phyloP scores from a whole-genome alignment of 1,140 invertebrate genomes.

The Delia radicum region DNA sequence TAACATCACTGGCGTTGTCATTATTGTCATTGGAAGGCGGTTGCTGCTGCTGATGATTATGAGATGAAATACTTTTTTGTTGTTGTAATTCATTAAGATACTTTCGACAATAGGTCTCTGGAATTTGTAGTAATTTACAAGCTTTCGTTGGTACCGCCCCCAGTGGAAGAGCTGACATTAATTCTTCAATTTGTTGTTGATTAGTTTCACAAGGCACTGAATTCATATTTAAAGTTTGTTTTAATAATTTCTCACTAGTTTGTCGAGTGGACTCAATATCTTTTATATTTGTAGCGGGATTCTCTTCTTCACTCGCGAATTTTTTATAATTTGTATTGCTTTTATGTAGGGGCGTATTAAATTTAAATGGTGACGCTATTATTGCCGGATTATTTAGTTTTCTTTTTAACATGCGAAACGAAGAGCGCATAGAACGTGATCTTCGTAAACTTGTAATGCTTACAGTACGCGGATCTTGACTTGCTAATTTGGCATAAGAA shows the following conservation, averaged over 20 bases:
- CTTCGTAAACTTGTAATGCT: conserved; percentile 58
- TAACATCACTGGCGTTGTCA: neutral
- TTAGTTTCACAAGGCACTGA: neutral
- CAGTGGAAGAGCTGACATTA: conserved; percentile 42
- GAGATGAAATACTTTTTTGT: too few species aligned
- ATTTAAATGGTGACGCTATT: conserved; percentile 49
- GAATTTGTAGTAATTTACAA: conserved; percentile 50
- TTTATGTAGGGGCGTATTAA: conserved; percentile 25
- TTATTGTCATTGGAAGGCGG: neutral
- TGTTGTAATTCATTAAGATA: conserved; percentile 25
- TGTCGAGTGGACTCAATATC: conserved; percentile 26
- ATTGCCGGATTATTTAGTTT: conserved; percentile 44
- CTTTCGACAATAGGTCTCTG: conserved; percentile 38
- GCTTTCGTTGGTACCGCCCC: conserved; percentile 46
- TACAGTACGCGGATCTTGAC: conserved; percentile 12
- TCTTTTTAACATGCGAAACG: conserved; percentile 63
- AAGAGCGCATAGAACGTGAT: conserved; percentile 71
- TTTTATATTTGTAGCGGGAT: neutral
- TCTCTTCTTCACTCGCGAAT: conserved; percentile 28
- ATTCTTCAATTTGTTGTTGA: conserved; percentile 32
- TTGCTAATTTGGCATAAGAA: conserved; percentile 45
- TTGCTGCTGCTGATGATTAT: neutral
- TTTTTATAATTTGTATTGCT: neutral
- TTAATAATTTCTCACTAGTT: neutral
- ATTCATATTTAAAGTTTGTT: neutral